Evolutionary conservation across 1,140 invertebrate species (phyloP).

Genomic region (Elysia chlorotica): DNA sequence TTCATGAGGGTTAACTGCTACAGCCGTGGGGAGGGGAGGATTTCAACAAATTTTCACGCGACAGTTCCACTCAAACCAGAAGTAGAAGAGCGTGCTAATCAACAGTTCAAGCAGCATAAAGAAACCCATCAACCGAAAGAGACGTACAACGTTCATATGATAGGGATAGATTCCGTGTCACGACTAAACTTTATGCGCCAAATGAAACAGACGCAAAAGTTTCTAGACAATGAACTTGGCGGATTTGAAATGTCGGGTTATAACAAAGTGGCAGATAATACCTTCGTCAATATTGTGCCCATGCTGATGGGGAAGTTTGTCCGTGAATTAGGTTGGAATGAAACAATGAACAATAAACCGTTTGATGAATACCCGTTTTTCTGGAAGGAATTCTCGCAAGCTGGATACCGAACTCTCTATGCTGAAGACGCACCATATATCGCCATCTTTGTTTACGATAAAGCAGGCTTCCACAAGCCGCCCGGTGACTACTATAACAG

Average conservation of each 20-base stretch:
- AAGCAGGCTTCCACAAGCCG: slow-evolving; percentile 60
- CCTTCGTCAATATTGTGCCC: slow-evolving; percentile 60
- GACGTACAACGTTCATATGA: slow-evolving; percentile 69
- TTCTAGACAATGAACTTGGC: slow-evolving; percentile 61
- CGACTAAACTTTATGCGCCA: slow-evolving; percentile 82
- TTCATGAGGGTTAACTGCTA: slow-evolving; percentile 54
- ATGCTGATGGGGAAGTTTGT: slow-evolving; percentile 56
- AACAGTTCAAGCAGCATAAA: slow-evolving; percentile 33
- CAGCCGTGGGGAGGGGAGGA: slow-evolving; percentile 32
- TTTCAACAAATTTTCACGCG: slow-evolving; percentile 63
- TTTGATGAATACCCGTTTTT: slow-evolving; percentile 64
- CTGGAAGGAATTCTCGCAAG: slow-evolving; percentile 64
- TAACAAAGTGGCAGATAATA: slow-evolving; percentile 61
- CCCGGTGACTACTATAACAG: slow-evolving; percentile 65
- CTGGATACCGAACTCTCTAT: slow-evolving; percentile 64
- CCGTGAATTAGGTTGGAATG: slow-evolving; percentile 58
- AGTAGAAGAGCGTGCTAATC: slow-evolving; percentile 48
- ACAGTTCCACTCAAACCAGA: slow-evolving; percentile 56
- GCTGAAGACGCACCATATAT: slow-evolving; percentile 64
- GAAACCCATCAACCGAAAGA: slow-evolving; percentile 32
- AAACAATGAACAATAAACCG: slow-evolving; percentile 38
- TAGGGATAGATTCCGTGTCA: slow-evolving; percentile 88
- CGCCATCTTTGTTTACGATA: slow-evolving; percentile 64
- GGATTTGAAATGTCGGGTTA: slow-evolving; percentile 57
- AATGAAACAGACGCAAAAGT: slow-evolving; percentile 74